These are phyloP conservation scores for Megaceryle maxima DNA, from an alignment of 2,113 vertebrate species.

Conservation along the genomic window DNA sequence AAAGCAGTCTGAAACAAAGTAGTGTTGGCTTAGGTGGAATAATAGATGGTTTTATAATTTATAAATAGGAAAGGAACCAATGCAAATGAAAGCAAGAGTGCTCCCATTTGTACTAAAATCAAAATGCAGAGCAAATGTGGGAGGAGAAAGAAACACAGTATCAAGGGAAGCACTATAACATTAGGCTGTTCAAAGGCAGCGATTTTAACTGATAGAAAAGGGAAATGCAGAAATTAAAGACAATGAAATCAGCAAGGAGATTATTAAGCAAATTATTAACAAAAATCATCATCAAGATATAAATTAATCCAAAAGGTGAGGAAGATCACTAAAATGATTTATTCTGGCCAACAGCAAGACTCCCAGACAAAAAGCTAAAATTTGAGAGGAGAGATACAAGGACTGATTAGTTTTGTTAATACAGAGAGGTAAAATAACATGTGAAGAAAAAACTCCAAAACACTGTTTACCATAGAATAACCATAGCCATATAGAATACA, in stretches of 20 bases:
- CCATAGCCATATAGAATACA: neutral
- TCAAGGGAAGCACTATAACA: neutral
- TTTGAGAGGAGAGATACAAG: neutral
- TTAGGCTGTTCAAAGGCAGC: neutral
- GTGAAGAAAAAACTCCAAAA: neutral
- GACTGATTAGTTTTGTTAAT: neutral
- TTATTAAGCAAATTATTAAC: neutral
- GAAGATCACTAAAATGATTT: neutral
- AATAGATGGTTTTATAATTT: neutral
- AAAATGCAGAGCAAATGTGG: neutral
- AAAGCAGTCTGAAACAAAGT: conserved; percentile 16
- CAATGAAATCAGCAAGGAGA: neutral
- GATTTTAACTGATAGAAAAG: neutral
- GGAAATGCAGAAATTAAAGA: neutral
- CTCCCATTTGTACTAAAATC: neutral
- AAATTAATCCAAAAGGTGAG: neutral
- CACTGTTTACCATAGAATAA: neutral
- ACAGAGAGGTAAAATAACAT: neutral
- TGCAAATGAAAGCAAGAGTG: neutral
- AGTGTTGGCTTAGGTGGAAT: neutral
- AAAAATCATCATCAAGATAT: neutral
- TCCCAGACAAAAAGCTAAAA: neutral
- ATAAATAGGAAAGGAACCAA: conserved; percentile 15
- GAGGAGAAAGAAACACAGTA: neutral
- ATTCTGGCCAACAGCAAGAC: neutral